Evolutionary conservation across 2,797 vertebrate species (phyloP).

Genomic region (Sebastes diploproa): DNA sequence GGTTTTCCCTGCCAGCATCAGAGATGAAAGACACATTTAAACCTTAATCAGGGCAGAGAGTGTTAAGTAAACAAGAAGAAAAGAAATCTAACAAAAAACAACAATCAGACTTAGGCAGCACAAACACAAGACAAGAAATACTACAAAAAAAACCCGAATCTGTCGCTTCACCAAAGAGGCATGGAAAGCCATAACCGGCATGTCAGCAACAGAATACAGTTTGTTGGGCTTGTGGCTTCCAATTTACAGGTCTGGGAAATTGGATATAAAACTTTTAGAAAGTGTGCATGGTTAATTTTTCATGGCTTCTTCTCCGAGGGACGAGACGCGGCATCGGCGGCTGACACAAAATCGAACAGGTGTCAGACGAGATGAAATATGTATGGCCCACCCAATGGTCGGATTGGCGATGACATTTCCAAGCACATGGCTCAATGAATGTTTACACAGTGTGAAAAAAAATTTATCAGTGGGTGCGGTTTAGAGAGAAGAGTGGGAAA

Average conservation of each 20-base stretch:
- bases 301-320: conserved; percentile 59
- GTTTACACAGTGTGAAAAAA: conserved; percentile 82
- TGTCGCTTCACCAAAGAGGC: not conserved
- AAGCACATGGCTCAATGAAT: conserved; percentile 81
- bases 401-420: conserved; percentile 79
- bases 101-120: not conserved
- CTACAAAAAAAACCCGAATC: not conserved
- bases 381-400: conserved; percentile 79
- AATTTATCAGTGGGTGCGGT: conserved; percentile 74
- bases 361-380: conserved; percentile 82
- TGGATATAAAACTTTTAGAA: conserved; percentile 80
- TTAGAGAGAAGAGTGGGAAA: conserved; percentile 17
- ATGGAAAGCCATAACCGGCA: conserved; percentile 12
- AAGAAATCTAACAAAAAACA: not conserved
- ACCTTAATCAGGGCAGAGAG: not conserved
- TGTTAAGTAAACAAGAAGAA: not conserved
- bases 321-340: conserved; percentile 34
- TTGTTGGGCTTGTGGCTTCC: conserved; percentile 18
- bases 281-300: conserved; percentile 75
- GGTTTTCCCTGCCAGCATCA: not conserved
- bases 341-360: conserved; percentile 82
- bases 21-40: not conserved
- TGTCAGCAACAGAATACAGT: not conserved
- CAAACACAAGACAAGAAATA: not conserved
- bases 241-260: conserved; percentile 59